Percentiles rank a stretch among this genome's conserved stretches.
These are phyloP conservation scores for Pseudonaja textilis DNA, from an alignment of 2,113 vertebrate species.

Conservation along the genomic window DNA sequence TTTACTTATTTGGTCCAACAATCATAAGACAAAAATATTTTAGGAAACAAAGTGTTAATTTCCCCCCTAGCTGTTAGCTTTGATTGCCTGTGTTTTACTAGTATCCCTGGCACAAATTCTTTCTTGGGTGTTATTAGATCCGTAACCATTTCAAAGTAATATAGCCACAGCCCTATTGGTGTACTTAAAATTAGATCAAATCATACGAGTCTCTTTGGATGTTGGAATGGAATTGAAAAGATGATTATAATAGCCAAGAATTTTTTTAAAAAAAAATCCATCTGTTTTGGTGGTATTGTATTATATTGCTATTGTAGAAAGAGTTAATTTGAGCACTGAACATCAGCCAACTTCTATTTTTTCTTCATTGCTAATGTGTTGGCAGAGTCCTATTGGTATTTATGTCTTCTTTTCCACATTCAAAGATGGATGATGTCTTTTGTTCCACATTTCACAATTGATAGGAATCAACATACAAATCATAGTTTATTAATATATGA, in stretches of 20 bases:
- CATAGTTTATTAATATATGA: background rate
- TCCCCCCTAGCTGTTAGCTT: background rate
- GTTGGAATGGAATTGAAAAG: background rate
- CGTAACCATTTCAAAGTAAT: background rate
- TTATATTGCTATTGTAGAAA: background rate
- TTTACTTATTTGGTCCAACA: background rate
- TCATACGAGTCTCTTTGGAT: background rate
- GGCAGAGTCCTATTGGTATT: background rate
- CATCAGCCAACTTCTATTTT: background rate
- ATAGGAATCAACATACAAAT: background rate
- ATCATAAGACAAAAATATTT: background rate
- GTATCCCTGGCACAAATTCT: background rate
- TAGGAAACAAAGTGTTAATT: background rate
- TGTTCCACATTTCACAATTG: background rate
- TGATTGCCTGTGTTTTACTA: background rate
- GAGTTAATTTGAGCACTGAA: background rate
- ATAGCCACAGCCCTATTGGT: background rate
- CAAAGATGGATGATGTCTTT: background rate
- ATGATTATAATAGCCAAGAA: background rate
- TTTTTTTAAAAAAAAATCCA: background rate
- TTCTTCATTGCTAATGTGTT: background rate
- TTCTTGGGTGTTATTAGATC: background rate
- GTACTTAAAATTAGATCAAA: background rate
- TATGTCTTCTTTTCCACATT: background rate
- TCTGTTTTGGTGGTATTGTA: background rate